Percentiles rank a stretch among this genome's conserved stretches.
Evolutionary conservation across 2,888 invertebrate genomes (phyloP).

Genomic region (Nomada lathburiana): DNA sequence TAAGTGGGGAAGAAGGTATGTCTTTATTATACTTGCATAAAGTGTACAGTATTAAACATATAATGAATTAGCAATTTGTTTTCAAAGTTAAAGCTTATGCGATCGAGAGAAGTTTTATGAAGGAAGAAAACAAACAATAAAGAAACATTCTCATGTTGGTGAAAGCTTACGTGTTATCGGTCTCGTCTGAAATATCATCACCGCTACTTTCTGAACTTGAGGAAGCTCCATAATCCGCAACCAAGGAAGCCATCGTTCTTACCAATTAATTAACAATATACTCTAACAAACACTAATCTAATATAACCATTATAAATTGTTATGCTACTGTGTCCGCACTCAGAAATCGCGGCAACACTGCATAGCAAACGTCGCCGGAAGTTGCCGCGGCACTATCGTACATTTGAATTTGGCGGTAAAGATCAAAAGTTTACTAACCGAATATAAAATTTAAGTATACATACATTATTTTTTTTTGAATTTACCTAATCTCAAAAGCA

Average conservation of each 20-base stretch:
- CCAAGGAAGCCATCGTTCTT: slow-evolving; percentile 87
- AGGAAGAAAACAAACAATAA: slow-evolving; percentile 56
- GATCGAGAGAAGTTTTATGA: slow-evolving; percentile 47
- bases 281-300: slow-evolving; percentile 69
- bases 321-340: slow-evolving; percentile 46
- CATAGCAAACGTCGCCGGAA: slow-evolving; percentile 56
- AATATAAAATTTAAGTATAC: not conserved
- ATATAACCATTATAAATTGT: slow-evolving; percentile 68
- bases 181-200: slow-evolving; percentile 76
- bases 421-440: slow-evolving; percentile 13
- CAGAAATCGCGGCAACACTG: slow-evolving; percentile 67
- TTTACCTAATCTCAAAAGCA: not conserved
- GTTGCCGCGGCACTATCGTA: slow-evolving; percentile 17
- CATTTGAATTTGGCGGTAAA: slow-evolving; percentile 36
- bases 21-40: not conserved
- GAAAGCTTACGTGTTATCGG: slow-evolving; percentile 80
- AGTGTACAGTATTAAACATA: not conserved
- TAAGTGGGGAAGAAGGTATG: not conserved
- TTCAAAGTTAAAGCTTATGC: slow-evolving; percentile 7
- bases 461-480: slow-evolving; percentile 2
- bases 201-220: slow-evolving; percentile 86
- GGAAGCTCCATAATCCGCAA: slow-evolving; percentile 88
- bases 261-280: slow-evolving; percentile 66
- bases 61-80: not conserved
- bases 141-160: slow-evolving; percentile 35